Evolutionary conservation across 2,888 invertebrate genomes (phyloP).

Genomic region (Mythimna loreyi): DNA sequence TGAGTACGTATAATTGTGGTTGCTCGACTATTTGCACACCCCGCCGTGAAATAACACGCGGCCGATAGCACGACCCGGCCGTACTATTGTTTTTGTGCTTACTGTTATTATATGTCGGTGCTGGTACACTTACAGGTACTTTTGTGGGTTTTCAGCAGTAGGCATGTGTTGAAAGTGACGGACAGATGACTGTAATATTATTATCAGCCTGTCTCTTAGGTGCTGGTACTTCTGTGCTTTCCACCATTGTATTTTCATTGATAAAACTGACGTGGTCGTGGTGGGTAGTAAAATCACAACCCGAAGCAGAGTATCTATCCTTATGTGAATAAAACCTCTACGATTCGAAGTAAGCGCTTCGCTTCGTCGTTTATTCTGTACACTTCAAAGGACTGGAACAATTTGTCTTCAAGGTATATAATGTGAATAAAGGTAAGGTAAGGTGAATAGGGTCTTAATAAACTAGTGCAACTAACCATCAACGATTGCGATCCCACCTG

Average conservation of each 20-base stretch:
- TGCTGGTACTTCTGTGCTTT: too few relatives aligned
- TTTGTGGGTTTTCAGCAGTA: conserved; percentile 5
- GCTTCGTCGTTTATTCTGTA: too few relatives aligned
- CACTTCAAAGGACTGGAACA: too few relatives aligned
- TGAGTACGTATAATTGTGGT: conserved; percentile 75
- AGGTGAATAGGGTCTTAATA: too few relatives aligned
- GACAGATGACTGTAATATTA: background rate
- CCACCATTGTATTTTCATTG: background rate
- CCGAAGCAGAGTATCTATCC: too few relatives aligned
- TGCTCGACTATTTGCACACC: conserved; percentile 81
- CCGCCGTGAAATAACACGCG: conserved; percentile 85
- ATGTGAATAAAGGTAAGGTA: too few relatives aligned
- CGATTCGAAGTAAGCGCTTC: too few relatives aligned
- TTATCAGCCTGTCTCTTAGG: background rate
- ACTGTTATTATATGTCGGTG: conserved; percentile 49
- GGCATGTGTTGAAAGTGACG: background rate
- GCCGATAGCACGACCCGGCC: conserved; percentile 78
- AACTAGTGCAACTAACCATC: too few relatives aligned
- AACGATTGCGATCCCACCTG: too few relatives aligned
- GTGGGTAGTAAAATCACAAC: too few relatives aligned
- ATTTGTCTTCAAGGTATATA: too few relatives aligned
- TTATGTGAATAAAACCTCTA: too few relatives aligned
- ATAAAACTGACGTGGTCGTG: background rate
- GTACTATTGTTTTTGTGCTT: conserved; percentile 70
- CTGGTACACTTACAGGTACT: conserved; percentile 18